A percentile compares a stretch with the other conserved stretches of the same genome.
Evolutionary conservation across 2,113 vertebrate species (phyloP).

Genomic region (Scalopus aquaticus): DNA sequence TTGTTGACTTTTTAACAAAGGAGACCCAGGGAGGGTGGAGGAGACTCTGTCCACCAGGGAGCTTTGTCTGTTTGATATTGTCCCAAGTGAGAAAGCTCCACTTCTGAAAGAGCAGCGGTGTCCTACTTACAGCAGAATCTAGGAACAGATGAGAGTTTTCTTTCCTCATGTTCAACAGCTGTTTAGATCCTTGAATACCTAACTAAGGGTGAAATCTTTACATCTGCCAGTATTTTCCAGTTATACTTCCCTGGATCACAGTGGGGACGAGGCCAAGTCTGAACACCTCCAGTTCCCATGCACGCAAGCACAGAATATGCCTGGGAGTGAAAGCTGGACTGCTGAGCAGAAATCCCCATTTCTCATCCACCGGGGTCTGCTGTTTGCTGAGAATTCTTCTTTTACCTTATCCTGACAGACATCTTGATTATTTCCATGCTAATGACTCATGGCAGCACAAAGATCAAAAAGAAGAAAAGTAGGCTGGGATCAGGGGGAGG

Average conservation of each 20-base stretch:
- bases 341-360: conserved; percentile 52
- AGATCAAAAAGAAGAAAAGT: conserved; percentile 62
- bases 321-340: conserved; percentile 38
- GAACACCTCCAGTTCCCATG: conserved; percentile 6
- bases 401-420: conserved; percentile 55
- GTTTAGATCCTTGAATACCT: conserved; percentile 63
- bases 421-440: conserved; percentile 58
- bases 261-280: conserved; percentile 22
- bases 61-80: conserved; percentile 57
- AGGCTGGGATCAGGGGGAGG: conserved; percentile 32
- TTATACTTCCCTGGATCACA: conserved; percentile 54
- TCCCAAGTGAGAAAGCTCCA: conserved; percentile 43
- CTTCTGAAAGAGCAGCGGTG: background rate
- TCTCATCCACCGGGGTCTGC: conserved; percentile 30
- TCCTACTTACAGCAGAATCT: conserved; percentile 32
- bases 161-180: conserved; percentile 67
- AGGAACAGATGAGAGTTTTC: conserved; percentile 63
- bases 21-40: background rate
- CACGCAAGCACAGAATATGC: conserved; percentile 9
- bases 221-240: conserved; percentile 62
- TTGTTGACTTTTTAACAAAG: conserved; percentile 61
- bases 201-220: conserved; percentile 55
- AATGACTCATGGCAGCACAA: conserved; percentile 64
- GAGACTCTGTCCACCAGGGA: background rate
- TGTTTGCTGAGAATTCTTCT: conserved; percentile 46